These are phyloP conservation scores for Archegozetes longisetosus DNA, from an alignment of 1,140 invertebrate species.

Conservation along the genomic window DNA sequence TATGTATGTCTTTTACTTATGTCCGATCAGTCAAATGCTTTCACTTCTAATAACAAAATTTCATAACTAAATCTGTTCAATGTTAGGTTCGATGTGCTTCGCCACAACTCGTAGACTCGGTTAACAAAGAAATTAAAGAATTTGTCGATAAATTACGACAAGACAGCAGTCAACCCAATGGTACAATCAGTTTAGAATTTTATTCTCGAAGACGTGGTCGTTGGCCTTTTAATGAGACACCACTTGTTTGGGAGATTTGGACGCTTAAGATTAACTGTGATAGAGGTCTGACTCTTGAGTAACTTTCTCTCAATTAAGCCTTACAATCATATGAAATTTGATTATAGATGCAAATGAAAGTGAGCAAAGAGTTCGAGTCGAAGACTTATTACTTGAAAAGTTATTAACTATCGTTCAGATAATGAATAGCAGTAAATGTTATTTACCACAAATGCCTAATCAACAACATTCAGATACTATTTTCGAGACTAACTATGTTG, in stretches of 20 bases:
- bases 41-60: not conserved
- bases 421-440: constrained; percentile 77
- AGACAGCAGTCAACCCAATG: constrained; percentile 39
- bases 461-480: constrained; percentile 78
- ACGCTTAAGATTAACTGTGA: constrained; percentile 67
- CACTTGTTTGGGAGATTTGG: constrained; percentile 95
- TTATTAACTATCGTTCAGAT: constrained; percentile 82
- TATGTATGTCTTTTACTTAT: constrained; percentile 45
- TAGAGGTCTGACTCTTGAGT: not conserved
- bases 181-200: constrained; percentile 79
- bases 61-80: constrained; percentile 2
- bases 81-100: constrained; percentile 65
- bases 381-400: constrained; percentile 78
- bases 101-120: constrained; percentile 46
- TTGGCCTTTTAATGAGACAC: constrained; percentile 55
- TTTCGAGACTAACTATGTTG: constrained; percentile 77
- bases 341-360: not conserved
- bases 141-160: constrained; percentile 11
- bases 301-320: not conserved
- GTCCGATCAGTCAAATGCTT: too few relatives aligned
- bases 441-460: constrained; percentile 84
- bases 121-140: constrained; percentile 59
- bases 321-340: too few relatives aligned
- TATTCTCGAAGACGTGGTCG: constrained; percentile 57
- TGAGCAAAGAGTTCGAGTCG: constrained; percentile 38